Percentiles rank a stretch among this genome's conserved stretches.
Conservation (phyloP, 1,140 invertebrate genomes). For the Drosophila murphyi region DNA sequence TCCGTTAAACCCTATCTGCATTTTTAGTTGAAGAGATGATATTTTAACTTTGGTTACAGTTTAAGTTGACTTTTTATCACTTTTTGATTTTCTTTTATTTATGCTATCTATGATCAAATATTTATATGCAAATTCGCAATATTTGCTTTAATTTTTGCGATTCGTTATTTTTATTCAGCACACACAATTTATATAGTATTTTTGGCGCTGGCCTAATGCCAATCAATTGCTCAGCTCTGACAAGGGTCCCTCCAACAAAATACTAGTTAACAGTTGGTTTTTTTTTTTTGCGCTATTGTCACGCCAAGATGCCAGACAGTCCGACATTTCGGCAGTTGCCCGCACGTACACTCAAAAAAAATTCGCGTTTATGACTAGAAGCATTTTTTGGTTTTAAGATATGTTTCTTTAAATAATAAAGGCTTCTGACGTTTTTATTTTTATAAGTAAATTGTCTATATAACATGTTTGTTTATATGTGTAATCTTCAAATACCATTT, state of each 20-base stretch:
- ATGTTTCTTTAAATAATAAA: too few relatives aligned
- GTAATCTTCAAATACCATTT: too few relatives aligned
- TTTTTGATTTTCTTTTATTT: neutral
- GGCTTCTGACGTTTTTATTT: too few relatives aligned
- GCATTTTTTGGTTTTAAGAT: too few relatives aligned
- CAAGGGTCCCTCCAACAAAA: constrained; percentile 50
- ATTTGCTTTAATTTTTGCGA: constrained; percentile 37
- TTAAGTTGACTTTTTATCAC: neutral
- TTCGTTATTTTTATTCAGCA: constrained; percentile 41
- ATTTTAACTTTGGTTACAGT: neutral
- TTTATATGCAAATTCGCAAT: constrained; percentile 31
- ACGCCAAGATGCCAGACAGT: constrained; percentile 16
- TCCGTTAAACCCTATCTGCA: too few relatives aligned
- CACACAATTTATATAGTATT: constrained; percentile 43
- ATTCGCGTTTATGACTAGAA: too few relatives aligned
- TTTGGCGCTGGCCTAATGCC: constrained; percentile 50
- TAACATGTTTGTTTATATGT: too few relatives aligned
- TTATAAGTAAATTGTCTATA: too few relatives aligned
- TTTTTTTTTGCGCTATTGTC: constrained; percentile 50
- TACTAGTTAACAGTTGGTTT: constrained; percentile 38
- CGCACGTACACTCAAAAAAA: constrained; percentile 11
- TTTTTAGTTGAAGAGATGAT: too few relatives aligned
- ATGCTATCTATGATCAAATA: neutral
- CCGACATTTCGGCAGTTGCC: constrained; percentile 9
- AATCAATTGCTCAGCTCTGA: constrained; percentile 62